Evolutionary conservation across 92 coral and sea anemone species (phyloP).

Genomic region (Anthopleura xanthogrammica): DNA sequence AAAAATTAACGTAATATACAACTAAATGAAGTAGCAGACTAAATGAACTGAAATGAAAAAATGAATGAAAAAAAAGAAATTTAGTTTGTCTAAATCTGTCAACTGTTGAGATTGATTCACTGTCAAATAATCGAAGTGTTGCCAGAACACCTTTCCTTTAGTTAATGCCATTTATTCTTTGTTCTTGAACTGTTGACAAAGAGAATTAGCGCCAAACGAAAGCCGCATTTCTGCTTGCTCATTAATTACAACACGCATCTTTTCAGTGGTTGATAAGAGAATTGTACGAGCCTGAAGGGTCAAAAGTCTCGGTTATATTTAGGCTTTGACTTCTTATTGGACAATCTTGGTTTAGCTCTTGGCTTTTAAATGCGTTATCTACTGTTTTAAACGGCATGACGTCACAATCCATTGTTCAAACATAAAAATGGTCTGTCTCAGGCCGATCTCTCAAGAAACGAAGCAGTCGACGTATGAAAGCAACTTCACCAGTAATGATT

Average conservation of each 20-base stretch:
- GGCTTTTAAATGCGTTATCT: slow-evolving; percentile 34
- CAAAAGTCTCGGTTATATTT: slow-evolving; percentile 20
- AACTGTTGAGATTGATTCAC: background rate
- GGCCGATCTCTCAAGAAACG: slow-evolving; percentile 36
- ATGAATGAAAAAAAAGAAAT: background rate
- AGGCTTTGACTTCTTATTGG: slow-evolving; percentile 24
- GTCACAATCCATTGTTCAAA: slow-evolving; percentile 34
- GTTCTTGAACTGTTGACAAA: slow-evolving; percentile 26
- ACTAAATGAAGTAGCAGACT: background rate
- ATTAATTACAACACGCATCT: slow-evolving; percentile 27
- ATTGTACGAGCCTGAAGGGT: slow-evolving; percentile 14
- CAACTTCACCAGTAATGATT: slow-evolving; percentile 41
- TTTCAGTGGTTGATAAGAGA: slow-evolving; percentile 23
- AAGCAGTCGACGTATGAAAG: slow-evolving; percentile 34
- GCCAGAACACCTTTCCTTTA: background rate
- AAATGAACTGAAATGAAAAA: background rate
- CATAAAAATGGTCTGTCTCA: slow-evolving; percentile 25
- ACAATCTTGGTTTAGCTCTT: slow-evolving; percentile 17
- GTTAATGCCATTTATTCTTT: slow-evolving; percentile 6
- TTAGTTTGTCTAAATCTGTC: background rate
- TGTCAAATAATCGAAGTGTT: slow-evolving; percentile 4
- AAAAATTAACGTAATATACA: too few species aligned
- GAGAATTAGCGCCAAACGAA: slow-evolving; percentile 22
- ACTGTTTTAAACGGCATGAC: slow-evolving; percentile 18
- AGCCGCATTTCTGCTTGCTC: slow-evolving; percentile 25